phyloP scores from a whole-genome alignment of 2,797 vertebrate species.

The Spinus olivaceus region DNA sequence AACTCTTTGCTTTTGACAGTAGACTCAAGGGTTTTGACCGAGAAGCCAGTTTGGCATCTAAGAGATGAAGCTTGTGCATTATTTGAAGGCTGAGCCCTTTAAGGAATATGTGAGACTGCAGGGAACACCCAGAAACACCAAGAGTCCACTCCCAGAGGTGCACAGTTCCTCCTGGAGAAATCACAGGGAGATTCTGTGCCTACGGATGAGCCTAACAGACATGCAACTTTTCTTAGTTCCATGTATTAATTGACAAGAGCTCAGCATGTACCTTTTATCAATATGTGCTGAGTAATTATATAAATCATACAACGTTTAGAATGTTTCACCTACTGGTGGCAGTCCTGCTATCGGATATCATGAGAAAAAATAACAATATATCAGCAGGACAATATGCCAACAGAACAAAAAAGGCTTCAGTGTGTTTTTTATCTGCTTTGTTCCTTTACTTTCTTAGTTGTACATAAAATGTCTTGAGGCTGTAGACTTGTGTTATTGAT shows the following conservation, averaged over 20 bases:
- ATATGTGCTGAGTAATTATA: neutral
- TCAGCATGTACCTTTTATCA: neutral
- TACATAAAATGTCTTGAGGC: neutral
- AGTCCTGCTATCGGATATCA: neutral
- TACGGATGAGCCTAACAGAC: fast-evolving
- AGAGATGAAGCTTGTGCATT: neutral
- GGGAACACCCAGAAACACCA: neutral
- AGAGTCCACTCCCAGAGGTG: neutral
- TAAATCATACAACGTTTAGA: neutral
- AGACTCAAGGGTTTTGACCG: neutral
- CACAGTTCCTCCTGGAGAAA: neutral
- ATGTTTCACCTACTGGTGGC: neutral
- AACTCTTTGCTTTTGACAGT: neutral
- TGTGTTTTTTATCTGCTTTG: neutral
- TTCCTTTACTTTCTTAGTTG: neutral
- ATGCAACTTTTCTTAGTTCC: neutral
- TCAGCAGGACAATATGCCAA: neutral
- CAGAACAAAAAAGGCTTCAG: neutral
- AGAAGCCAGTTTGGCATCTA: neutral
- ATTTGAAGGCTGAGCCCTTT: neutral
- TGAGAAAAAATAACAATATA: neutral
- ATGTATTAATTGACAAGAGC: neutral
- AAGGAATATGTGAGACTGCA: neutral
- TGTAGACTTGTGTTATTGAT: neutral
- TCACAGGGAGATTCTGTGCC: neutral